These are phyloP conservation scores for Phalacrocorax brasilianus DNA, from an alignment of 2,113 vertebrate genomes.

Conservation along the genomic window DNA sequence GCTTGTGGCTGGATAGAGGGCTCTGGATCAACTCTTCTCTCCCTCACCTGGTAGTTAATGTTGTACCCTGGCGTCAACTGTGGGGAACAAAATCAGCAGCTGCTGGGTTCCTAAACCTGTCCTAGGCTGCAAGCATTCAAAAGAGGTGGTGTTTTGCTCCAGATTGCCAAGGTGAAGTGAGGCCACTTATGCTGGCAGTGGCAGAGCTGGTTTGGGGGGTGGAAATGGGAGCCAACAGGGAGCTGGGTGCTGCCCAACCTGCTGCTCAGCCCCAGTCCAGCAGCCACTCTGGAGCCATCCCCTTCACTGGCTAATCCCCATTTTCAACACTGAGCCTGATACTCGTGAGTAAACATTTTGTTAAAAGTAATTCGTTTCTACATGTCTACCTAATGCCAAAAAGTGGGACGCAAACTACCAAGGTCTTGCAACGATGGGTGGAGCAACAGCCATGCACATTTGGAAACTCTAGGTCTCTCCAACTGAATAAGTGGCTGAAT, in stretches of 20 bases:
- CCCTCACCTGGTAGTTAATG: background rate
- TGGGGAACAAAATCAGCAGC: background rate
- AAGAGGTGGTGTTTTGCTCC: background rate
- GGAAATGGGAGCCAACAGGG: fast-evolving
- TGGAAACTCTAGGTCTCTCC: background rate
- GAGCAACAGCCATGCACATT: background rate
- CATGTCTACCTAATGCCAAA: background rate
- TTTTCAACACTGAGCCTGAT: background rate
- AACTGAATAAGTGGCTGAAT: background rate
- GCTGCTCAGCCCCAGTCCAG: background rate
- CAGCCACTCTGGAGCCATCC: background rate
- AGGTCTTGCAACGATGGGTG: background rate
- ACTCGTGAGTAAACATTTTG: fast-evolving
- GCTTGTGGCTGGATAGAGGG: background rate
- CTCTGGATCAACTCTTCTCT: background rate
- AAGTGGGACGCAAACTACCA: background rate
- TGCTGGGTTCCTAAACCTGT: background rate
- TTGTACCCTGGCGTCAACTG: background rate
- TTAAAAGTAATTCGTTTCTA: background rate
- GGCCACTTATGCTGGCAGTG: background rate
- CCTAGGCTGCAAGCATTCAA: background rate
- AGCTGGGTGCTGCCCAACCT: background rate
- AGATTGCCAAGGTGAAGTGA: background rate
- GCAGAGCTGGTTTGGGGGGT: background rate
- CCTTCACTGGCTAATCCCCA: background rate